Conservation (phyloP, 2,113 vertebrate species). For the Psephotus haematonotus region DNA sequence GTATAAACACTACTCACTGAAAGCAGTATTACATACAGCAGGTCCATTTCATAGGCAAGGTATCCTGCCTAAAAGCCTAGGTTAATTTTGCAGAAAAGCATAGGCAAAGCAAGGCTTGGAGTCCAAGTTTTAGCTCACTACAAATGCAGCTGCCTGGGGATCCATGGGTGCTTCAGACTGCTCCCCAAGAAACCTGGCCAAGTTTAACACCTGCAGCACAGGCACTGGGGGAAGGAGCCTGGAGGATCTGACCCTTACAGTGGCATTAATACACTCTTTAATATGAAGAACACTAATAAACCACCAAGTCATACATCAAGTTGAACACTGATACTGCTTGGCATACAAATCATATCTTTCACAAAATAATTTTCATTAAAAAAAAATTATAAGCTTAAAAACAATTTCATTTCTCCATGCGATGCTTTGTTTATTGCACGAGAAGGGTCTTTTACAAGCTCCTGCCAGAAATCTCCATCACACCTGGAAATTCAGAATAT, state of each 20-base stretch:
- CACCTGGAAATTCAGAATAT: background rate
- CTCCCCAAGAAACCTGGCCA: background rate
- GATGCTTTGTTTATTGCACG: background rate
- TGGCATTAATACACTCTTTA: fast-evolving
- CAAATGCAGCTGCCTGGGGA: background rate
- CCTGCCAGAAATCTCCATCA: background rate
- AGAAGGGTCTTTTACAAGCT: background rate
- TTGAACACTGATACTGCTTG: background rate
- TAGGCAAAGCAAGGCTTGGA: background rate
- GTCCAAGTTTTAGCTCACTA: background rate
- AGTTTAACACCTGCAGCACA: background rate
- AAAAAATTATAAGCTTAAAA: background rate
- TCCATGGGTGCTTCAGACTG: background rate
- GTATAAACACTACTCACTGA: fast-evolving
- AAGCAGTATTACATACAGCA: background rate
- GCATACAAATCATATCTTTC: background rate
- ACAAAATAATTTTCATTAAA: background rate
- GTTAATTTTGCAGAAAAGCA: background rate
- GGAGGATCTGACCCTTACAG: background rate
- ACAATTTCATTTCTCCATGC: fast-evolving
- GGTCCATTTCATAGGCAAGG: too few relatives aligned
- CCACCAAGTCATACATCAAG: background rate
- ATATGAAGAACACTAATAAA: background rate
- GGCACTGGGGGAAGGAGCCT: background rate
- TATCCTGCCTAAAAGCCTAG: background rate